A percentile compares a stretch with the other conserved stretches of the same genome.
These are phyloP conservation scores for Ooceraea biroi DNA, from an alignment of 1,140 invertebrate genomes.

Conservation along the genomic window DNA sequence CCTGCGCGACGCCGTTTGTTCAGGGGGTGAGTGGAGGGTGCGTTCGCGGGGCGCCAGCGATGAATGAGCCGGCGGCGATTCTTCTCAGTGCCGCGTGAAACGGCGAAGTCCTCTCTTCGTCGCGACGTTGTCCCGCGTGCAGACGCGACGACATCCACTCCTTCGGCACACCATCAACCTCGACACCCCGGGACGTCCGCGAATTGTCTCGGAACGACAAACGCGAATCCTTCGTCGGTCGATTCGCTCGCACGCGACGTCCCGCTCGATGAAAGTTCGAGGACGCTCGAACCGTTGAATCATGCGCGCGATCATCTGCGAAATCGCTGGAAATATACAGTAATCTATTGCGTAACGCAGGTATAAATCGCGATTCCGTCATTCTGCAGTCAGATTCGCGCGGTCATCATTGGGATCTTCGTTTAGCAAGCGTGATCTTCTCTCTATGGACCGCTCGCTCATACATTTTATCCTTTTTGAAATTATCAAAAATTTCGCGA, in stretches of 20 bases:
- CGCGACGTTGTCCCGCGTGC: constrained; percentile 21
- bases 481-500: not conserved
- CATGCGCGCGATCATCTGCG: not conserved
- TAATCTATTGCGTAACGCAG: not conserved
- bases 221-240: not conserved
- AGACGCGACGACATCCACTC: not conserved
- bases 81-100: constrained; percentile 53
- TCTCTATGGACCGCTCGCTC: too few relatives aligned
- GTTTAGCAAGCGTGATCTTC: not conserved
- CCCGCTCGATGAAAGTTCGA: not conserved
- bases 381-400: not conserved
- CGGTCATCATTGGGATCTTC: not conserved
- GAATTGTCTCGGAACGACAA: not conserved
- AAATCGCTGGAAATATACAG: not conserved
- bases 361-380: constrained; percentile 2
- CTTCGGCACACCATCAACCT: not conserved
- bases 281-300: too few relatives aligned
- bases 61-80: constrained; percentile 41
- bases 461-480: not conserved
- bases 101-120: constrained; percentile 35
- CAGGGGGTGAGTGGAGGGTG: not conserved
- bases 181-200: not conserved
- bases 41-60: constrained; percentile 22
- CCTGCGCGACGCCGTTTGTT: constrained; percentile 16
- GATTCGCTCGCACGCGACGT: not conserved